phyloP scores from a whole-genome alignment of 2,797 vertebrate genomes.

The Galaxias olidus region DNA sequence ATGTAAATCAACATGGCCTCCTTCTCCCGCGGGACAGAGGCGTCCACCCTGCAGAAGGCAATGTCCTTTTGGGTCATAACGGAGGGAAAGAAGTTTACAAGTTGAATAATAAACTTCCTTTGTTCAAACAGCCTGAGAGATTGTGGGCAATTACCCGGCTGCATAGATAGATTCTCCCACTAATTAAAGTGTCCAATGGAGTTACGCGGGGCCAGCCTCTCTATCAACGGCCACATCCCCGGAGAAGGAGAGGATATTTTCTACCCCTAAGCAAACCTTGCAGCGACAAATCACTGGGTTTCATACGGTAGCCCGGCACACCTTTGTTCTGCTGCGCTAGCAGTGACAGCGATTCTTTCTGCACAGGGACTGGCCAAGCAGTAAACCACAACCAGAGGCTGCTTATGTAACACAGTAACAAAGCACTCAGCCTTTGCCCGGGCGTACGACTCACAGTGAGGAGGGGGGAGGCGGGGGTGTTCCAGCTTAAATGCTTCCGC shows the following conservation, averaged over 20 bases:
- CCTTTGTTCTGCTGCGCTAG: too few relatives aligned
- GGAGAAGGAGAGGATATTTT: conserved; percentile 28
- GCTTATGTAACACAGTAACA: conserved; percentile 62
- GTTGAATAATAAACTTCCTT: conserved; percentile 65
- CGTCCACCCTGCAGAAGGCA: conserved; percentile 42
- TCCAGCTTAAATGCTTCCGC: conserved; percentile 40
- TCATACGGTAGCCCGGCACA: too few relatives aligned
- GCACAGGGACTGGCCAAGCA: conserved; percentile 27
- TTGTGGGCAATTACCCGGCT: conserved; percentile 69
- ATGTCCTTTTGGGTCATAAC: conserved; percentile 52
- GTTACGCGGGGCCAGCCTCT: conserved; percentile 54
- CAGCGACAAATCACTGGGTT: conserved; percentile 30
- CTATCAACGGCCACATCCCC: conserved; percentile 43
- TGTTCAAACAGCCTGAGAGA: conserved; percentile 65
- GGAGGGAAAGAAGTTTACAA: conserved; percentile 49
- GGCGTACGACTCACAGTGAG: conserved; percentile 28
- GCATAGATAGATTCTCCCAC: conserved; percentile 59
- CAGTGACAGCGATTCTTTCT: too few relatives aligned
- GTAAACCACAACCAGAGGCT: conserved; percentile 42
- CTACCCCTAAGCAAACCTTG: conserved; percentile 34
- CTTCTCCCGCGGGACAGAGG: conserved; percentile 45
- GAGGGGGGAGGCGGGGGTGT: neutral
- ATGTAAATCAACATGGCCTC: conserved; percentile 48
- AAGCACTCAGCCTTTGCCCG: conserved; percentile 44
- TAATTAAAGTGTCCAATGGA: conserved; percentile 65